Base-by-base conservation (phyloP, 2,888 invertebrate genomes). In the Meiosimyza decipiens region DNA sequence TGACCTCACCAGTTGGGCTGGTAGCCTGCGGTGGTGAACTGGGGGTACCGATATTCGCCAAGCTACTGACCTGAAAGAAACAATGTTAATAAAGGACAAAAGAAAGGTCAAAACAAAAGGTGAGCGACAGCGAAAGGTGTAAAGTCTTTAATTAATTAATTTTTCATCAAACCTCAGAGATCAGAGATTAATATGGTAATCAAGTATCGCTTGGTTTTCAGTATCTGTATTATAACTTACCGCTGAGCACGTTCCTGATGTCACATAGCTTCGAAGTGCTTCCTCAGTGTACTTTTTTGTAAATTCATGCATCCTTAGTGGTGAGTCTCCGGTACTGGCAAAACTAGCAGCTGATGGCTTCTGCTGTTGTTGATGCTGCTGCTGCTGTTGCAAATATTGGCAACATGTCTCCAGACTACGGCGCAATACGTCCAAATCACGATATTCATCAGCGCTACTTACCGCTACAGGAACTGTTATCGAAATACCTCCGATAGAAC, bases 11-110 rank as follows among this genome's bases (percentile, higher is more conserved):
- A 13, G 94, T 94, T 6, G 95, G 95, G 82, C 94, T 94, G n/a
- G 94, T 95, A 3, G 94, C 93, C 79, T 92, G 90, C 0, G 94
- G 94, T 0, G 95, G 94, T 0, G 95, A 94, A 77, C 90, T 91
- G 47, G 91, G 91, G 9, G 92, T 91, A 64, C 91, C 91, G 73
- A 90, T 84, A 81, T 92, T 92, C 9, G 91, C 91, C 78, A 92
- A 85, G 83, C 92, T 92, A 81, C 92, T 92, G 9, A 40, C 40
- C 40, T 40, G 9, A 40, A 40, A 40, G 40, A 9, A 40, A 9
- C 6, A 40, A 40, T 40, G 9, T 40, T 9, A 6, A 40, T 40
- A 40, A 9, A 40, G 6, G 9, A 7, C 0, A 9, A 1, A 40
- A 40, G 1, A 40, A 40, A 28, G 28, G 4, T 28, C 2, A 22